phyloP scores from a whole-genome alignment of 2,888 invertebrate species.

The Eretmocerus hayati region DNA sequence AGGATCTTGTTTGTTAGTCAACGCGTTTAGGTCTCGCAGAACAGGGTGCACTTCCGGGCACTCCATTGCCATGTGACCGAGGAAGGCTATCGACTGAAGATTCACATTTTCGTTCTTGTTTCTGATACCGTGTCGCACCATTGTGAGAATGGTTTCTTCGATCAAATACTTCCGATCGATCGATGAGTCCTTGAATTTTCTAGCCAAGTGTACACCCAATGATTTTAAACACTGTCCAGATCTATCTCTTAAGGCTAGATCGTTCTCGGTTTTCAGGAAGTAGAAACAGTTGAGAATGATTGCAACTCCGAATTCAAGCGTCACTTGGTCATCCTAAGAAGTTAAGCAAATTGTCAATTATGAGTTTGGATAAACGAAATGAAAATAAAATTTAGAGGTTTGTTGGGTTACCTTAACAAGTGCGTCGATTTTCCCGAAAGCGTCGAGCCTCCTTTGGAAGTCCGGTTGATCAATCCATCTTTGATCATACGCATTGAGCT shows the following conservation, averaged over 20 bases:
- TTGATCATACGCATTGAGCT: slow-evolving; percentile 81
- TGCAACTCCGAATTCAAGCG: slow-evolving; percentile 60
- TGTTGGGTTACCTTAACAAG: slow-evolving; percentile 50
- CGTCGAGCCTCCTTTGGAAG: slow-evolving; percentile 72
- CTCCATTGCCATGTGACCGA: slow-evolving; percentile 70
- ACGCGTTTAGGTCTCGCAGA: slow-evolving; percentile 61
- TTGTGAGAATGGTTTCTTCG: slow-evolving; percentile 64
- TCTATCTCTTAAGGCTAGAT: slow-evolving; percentile 75
- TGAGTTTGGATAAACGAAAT: too few species aligned
- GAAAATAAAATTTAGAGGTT: slow-evolving; percentile 31
- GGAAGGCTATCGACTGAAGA: slow-evolving; percentile 70
- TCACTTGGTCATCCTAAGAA: slow-evolving; percentile 32
- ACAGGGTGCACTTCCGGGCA: slow-evolving; percentile 65
- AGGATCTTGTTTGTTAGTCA: slow-evolving; percentile 63
- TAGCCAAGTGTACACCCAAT: slow-evolving; percentile 60
- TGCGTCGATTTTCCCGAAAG: slow-evolving; percentile 63
- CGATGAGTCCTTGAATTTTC: slow-evolving; percentile 50
- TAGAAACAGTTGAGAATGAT: slow-evolving; percentile 78
- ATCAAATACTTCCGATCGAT: slow-evolving; percentile 61
- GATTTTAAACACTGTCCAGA: slow-evolving; percentile 67
- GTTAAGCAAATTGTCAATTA: too few species aligned
- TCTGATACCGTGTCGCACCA: slow-evolving; percentile 67
- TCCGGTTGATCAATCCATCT: slow-evolving; percentile 93
- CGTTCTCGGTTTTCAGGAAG: slow-evolving; percentile 70
- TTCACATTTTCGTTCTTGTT: slow-evolving; percentile 64